A percentile compares a stretch with the other conserved stretches of the same genome.
These are phyloP conservation scores for Eilema depressum DNA, from an alignment of 2,888 invertebrate genomes.

Conservation along the genomic window DNA sequence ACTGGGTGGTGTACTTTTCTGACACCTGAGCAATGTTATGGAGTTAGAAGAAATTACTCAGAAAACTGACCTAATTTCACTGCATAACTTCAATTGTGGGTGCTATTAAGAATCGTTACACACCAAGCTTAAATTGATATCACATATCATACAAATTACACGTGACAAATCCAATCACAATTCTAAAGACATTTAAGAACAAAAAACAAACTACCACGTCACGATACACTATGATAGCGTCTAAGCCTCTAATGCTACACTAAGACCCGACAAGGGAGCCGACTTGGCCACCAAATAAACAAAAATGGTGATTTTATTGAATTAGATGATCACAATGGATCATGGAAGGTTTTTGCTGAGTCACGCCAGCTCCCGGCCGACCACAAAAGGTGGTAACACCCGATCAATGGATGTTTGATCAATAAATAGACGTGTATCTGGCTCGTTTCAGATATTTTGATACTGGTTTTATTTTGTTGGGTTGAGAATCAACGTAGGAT, in stretches of 20 bases:
- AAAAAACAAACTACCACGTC: slow-evolving; percentile 66
- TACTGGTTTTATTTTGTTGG: slow-evolving; percentile 44
- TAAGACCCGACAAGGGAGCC: slow-evolving; percentile 80
- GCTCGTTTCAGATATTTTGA: slow-evolving; percentile 51
- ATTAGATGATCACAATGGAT: slow-evolving; percentile 85
- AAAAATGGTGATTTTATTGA: slow-evolving; percentile 86
- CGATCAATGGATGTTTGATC: slow-evolving; percentile 84
- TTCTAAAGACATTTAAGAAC: slow-evolving; percentile 44
- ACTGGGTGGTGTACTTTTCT: not conserved
- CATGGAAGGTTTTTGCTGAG: slow-evolving; percentile 71
- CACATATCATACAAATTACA: slow-evolving; percentile 30
- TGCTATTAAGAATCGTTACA: not conserved
- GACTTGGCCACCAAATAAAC: slow-evolving; percentile 75
- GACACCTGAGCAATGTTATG: not conserved
- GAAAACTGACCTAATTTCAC: not conserved
- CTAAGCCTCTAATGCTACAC: slow-evolving; percentile 76
- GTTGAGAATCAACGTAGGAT: slow-evolving; percentile 19
- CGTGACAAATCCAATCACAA: slow-evolving; percentile 50
- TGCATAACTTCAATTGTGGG: not conserved
- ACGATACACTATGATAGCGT: slow-evolving; percentile 70
- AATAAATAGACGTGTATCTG: slow-evolving; percentile 78
- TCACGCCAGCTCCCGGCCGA: slow-evolving; percentile 77
- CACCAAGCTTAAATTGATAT: not conserved
- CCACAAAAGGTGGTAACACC: slow-evolving; percentile 84
- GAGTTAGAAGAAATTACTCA: not conserved